Conservation (phyloP, 2,888 invertebrate species). For the Apamea anceps region DNA sequence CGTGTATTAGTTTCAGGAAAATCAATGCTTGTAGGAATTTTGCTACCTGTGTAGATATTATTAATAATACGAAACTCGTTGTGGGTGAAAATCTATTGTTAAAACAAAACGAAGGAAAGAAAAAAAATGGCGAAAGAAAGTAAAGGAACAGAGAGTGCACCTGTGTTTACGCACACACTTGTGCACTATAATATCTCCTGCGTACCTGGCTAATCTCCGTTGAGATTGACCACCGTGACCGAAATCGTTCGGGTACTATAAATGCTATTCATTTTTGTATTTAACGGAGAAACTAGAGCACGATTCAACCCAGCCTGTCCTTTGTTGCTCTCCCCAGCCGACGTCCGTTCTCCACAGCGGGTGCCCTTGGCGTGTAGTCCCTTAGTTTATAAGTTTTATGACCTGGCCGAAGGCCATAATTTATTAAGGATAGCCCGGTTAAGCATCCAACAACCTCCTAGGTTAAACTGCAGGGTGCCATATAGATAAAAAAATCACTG, state of each 20-base stretch:
- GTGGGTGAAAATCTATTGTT: background rate
- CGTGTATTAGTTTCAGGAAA: constrained; percentile 10
- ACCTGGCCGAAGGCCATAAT: background rate
- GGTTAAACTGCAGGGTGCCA: background rate
- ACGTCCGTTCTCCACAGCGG: background rate
- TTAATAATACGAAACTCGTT: background rate
- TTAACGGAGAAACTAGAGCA: background rate
- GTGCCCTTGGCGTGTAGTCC: background rate
- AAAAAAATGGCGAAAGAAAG: too few species aligned
- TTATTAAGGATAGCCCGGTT: background rate
- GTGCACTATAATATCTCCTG: too few species aligned
- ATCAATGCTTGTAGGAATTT: background rate
- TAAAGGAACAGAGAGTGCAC: too few species aligned
- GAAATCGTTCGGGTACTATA: background rate
- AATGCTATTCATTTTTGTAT: background rate
- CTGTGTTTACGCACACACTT: too few species aligned
- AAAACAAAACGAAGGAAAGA: too few species aligned
- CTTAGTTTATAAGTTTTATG: background rate
- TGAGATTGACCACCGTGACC: too few species aligned
- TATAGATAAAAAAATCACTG: background rate
- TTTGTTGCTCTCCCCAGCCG: background rate
- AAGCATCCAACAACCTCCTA: background rate
- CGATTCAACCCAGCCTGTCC: background rate
- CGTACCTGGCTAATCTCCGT: too few species aligned
- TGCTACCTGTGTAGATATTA: background rate